phyloP scores from a whole-genome alignment of 2,797 vertebrate species.

The Phataginus tricuspis region DNA sequence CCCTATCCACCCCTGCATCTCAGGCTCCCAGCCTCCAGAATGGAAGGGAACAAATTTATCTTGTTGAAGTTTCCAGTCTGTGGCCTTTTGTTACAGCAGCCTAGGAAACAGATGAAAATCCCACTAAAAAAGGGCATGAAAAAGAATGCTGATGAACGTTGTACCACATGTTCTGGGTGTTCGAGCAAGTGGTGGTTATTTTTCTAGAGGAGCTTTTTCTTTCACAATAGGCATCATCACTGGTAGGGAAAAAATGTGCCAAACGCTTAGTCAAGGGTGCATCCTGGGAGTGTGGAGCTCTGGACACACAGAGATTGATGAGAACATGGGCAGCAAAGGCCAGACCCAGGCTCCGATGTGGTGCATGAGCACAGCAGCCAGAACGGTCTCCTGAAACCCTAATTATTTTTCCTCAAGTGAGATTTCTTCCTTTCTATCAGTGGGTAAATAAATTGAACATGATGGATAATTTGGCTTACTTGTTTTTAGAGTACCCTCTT shows the following conservation, averaged over 20 bases:
- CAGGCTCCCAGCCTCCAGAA: background rate
- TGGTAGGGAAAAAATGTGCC: background rate
- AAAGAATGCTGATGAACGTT: background rate
- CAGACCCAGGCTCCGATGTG: background rate
- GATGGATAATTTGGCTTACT: background rate
- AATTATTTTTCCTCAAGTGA: background rate
- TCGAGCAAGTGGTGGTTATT: background rate
- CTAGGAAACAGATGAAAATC: background rate
- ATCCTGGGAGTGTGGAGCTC: background rate
- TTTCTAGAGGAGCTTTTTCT: background rate
- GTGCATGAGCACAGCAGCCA: background rate
- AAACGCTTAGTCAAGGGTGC: accelerated
- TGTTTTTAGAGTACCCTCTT: constrained; percentile 11
- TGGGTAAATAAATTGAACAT: background rate
- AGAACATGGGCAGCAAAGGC: accelerated
- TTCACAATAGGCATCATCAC: accelerated
- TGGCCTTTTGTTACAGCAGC: background rate
- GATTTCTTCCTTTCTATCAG: background rate
- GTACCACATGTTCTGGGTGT: background rate
- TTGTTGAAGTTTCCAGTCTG: accelerated
- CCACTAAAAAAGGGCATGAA: background rate
- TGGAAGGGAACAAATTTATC: no score
- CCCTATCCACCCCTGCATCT: background rate
- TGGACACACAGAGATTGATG: no score
- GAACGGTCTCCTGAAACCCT: background rate